Base-by-base conservation (phyloP, 1,140 invertebrate genomes). In the Temnothorax longispinosus region DNA sequence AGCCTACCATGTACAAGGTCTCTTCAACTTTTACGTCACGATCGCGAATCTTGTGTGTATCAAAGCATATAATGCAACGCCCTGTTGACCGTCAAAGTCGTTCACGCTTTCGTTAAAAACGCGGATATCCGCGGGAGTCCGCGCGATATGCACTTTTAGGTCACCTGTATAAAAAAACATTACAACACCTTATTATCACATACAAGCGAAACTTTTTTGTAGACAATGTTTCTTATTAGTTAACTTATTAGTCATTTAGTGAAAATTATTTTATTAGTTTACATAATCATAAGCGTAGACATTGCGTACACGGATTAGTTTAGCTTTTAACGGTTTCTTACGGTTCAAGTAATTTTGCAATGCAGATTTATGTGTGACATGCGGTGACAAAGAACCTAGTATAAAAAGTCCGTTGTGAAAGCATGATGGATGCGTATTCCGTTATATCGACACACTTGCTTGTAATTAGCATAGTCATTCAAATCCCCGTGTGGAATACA, bases 1-100 rank as follows among this genome's bases (percentile, higher is more conserved):
- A 97, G 90, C 94, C 96, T 10, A 96, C 96, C 69, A 97, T 97
- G 97, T 94, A 96, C n/a, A 96, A 96, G 94, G 96, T 96, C 69
- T 93, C 90, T 62, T 76, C 21, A 85, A 75, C 21, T 84, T 84
- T 69, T 11, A 62, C 13, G 44, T 35, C 69, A 60, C 5, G 77
- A 67, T 67, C 62, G 32, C 62, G 69, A 60, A 50, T 50, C 8
- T 58, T 18, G 1, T 41, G 41, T 10, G n/a, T 44, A 7, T 58
- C 41, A 15, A 15, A 80, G 35, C 60, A n/a, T 35, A 8, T 35
- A 8, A 65, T 47, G 54, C 41, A n/a, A 58, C 4, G 38, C 52
- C 38, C n/a, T 27, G 11, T 60, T 41, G 67, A 60, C 8, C 13
- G 8, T 5, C 54, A 11, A 60, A 75, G 54, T 75, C 72, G 27